These are phyloP conservation scores for Parnassius mnemosyne DNA, from an alignment of 2,888 invertebrate species.

Conservation along the genomic window DNA sequence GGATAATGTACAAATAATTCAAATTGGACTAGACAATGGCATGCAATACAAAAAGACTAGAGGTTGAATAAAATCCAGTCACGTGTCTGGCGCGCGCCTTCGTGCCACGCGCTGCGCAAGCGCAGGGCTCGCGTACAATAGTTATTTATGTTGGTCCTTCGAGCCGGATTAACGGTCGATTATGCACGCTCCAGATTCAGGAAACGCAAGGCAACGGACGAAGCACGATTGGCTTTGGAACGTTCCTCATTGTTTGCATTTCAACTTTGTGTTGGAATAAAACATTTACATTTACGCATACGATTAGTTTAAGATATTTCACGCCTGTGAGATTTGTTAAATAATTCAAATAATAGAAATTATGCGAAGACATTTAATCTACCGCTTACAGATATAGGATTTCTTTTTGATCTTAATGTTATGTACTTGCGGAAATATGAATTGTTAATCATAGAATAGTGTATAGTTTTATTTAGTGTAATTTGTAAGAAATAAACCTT, in stretches of 20 bases:
- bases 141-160: slow-evolving; percentile 59
- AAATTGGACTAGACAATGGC: slow-evolving; percentile 36
- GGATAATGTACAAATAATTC: slow-evolving; percentile 10
- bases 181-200: slow-evolving; percentile 77
- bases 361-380: too few relatives aligned
- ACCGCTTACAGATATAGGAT: too few relatives aligned
- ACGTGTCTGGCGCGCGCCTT: slow-evolving; percentile 72
- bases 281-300: slow-evolving; percentile 3
- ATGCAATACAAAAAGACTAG: slow-evolving; percentile 65
- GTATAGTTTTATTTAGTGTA: too few relatives aligned
- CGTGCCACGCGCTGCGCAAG: slow-evolving; percentile 65
- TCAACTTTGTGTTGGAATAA: not conserved
- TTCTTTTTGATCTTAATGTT: too few relatives aligned
- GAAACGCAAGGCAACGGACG: slow-evolving; percentile 58
- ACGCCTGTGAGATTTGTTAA: too few relatives aligned
- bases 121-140: slow-evolving; percentile 48
- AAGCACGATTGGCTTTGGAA: slow-evolving; percentile 51
- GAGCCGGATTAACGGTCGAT: slow-evolving; percentile 73
- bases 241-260: slow-evolving; percentile 50
- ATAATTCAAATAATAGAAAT: too few relatives aligned
- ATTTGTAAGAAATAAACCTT: too few relatives aligned
- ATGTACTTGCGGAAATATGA: too few relatives aligned
- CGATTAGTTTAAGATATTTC: not conserved
- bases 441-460: too few relatives aligned
- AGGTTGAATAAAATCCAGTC: slow-evolving; percentile 62